phyloP scores from a whole-genome alignment of 2,888 invertebrate species.

The Drosophila testacea region DNA sequence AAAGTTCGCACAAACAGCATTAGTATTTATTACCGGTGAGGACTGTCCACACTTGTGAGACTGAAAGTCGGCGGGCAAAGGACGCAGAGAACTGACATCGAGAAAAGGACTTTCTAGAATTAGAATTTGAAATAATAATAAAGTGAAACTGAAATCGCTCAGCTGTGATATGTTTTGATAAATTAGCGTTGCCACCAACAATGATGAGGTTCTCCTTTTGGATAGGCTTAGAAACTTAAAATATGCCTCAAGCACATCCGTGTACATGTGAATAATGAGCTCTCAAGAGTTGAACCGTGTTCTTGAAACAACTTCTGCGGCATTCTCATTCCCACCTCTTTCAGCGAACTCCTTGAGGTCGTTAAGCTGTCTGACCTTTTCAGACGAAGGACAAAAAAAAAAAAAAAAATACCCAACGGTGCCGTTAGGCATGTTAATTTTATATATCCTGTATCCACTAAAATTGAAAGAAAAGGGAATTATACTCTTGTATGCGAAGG shows the following conservation, averaged over 20 bases:
- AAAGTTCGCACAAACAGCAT: conserved; percentile 54
- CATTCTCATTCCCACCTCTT: conserved; percentile 5
- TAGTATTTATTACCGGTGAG: conserved; percentile 60
- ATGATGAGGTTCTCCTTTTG: conserved; percentile 1
- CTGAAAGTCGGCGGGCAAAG: conserved; percentile 1
- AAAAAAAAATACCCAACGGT: conserved; percentile 31
- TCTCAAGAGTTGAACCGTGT: conserved; percentile 31
- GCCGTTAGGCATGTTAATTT: conserved; percentile 60
- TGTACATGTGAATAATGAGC: conserved; percentile 52
- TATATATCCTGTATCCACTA: conserved; percentile 2
- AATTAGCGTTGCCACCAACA: conserved; percentile 37
- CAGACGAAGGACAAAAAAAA: conserved; percentile 4
- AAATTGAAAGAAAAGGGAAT: background rate
- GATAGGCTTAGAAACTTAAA: conserved; percentile 35
- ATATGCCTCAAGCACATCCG: conserved; percentile 20
- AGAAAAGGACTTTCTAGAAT: background rate
- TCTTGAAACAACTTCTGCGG: conserved; percentile 16
- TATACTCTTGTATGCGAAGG: background rate
- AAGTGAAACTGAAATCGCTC: conserved; percentile 17
- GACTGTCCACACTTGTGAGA: conserved; percentile 13
- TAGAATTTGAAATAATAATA: conserved; percentile 11
- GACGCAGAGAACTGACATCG: background rate
- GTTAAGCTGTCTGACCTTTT: conserved; percentile 55
- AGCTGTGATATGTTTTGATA: conserved; percentile 51
- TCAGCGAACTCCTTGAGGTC: conserved; percentile 19